Evolutionary conservation across 2,113 vertebrate genomes (phyloP).

Genomic region (Tursiops truncatus): DNA sequence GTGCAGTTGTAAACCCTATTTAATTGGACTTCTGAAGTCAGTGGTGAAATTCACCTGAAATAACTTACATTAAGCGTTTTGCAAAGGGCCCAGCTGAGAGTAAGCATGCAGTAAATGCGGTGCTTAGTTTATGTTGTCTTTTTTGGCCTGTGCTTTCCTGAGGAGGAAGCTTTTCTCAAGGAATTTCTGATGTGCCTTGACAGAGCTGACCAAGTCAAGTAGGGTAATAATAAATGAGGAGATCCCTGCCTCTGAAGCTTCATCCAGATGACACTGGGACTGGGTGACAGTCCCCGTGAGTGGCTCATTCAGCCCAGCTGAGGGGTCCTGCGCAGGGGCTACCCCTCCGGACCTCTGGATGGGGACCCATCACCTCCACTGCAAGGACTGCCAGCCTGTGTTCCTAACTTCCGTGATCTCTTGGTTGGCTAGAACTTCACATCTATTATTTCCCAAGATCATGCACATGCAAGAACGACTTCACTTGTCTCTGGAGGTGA

Average conservation of each 20-base stretch:
- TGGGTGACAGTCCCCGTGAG: not conserved
- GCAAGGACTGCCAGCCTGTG: not conserved
- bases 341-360: rapidly evolving
- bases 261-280: not conserved
- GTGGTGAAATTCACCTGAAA: constrained; percentile 25
- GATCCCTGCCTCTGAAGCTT: not conserved
- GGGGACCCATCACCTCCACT: rapidly evolving
- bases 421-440: not conserved
- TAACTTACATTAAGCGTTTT: not conserved
- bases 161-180: not conserved
- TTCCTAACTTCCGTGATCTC: not conserved
- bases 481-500: not conserved
- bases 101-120: not conserved
- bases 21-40: constrained; percentile 38
- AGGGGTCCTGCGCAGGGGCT: not conserved
- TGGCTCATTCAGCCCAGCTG: not conserved
- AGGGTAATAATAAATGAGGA: not conserved
- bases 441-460: not conserved
- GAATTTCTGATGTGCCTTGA: not conserved
- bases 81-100: not conserved
- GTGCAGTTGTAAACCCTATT: constrained; percentile 48
- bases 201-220: not conserved
- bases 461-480: not conserved
- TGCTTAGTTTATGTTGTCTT: not conserved
- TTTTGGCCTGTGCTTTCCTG: not conserved